Evolutionary conservation across 2,797 vertebrate genomes (phyloP).

Genomic region (Antrozous pallidus): DNA sequence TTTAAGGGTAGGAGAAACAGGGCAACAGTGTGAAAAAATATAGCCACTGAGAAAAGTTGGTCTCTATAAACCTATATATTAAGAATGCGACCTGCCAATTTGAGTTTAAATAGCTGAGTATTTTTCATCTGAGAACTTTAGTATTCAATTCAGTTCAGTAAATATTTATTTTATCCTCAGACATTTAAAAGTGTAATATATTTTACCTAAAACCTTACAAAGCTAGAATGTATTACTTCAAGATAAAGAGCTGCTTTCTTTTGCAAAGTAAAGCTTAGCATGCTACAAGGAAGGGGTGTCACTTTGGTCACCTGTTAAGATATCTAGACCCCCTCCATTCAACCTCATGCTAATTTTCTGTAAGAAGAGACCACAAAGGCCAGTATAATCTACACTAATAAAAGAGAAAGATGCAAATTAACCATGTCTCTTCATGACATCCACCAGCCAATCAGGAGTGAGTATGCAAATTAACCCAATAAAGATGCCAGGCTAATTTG

Average conservation of each 20-base stretch:
- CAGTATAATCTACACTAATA: neutral
- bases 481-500: too few relatives aligned
- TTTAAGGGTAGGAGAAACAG: constrained; percentile 30
- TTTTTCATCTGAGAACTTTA: neutral
- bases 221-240: neutral
- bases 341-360: neutral
- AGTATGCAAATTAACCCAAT: too few relatives aligned
- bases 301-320: neutral
- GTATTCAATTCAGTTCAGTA: neutral
- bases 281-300: neutral
- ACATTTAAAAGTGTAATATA: neutral
- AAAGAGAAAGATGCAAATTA: too few relatives aligned
- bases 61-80: neutral
- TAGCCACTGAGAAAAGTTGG: neutral
- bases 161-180: neutral
- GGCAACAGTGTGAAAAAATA: neutral
- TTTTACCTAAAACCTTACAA: constrained; percentile 7
- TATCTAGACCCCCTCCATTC: neutral
- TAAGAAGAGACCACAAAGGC: neutral
- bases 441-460: too few relatives aligned
- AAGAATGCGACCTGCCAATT: neutral
- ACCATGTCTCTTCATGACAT: rapidly evolving
- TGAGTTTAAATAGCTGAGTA: neutral
- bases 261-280: neutral
- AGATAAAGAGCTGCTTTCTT: constrained; percentile 5